Evolutionary conservation across 1,140 invertebrate species (phyloP).

Genomic region (Brachionus rubens): DNA sequence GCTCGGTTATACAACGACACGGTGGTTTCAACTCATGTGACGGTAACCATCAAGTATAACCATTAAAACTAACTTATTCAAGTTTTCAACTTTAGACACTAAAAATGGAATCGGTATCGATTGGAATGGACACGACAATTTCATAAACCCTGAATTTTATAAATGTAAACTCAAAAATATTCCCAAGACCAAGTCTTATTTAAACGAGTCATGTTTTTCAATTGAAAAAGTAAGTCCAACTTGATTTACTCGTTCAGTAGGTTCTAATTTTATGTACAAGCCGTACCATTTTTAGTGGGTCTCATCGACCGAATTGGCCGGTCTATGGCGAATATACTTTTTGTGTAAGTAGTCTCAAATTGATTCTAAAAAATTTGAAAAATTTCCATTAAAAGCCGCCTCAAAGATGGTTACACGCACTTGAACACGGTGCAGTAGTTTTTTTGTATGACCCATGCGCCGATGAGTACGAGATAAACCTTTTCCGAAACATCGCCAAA

Average conservation of each 20-base stretch:
- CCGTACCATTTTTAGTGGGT: background rate
- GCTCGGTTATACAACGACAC: too few relatives aligned
- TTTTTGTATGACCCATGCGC: background rate
- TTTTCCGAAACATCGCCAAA: background rate
- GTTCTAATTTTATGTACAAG: background rate
- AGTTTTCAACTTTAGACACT: too few relatives aligned
- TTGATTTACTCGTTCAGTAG: background rate
- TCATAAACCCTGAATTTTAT: background rate
- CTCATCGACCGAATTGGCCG: background rate
- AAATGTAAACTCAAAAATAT: background rate
- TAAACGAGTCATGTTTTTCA: too few relatives aligned
- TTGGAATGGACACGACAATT: background rate
- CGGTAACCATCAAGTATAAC: too few relatives aligned
- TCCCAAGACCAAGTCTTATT: background rate
- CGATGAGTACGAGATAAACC: background rate
- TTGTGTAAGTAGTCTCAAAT: background rate
- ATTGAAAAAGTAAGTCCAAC: background rate
- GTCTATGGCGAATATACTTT: background rate
- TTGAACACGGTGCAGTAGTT: background rate
- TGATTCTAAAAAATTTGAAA: background rate
- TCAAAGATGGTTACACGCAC: background rate
- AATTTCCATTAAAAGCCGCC: background rate
- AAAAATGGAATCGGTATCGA: background rate
- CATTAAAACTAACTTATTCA: too few relatives aligned
- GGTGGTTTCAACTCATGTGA: too few relatives aligned